A percentile compares a stretch with the other conserved stretches of the same genome.
phyloP scores from a whole-genome alignment of 1,140 invertebrate genomes.

The Latrodectus geometricus region DNA sequence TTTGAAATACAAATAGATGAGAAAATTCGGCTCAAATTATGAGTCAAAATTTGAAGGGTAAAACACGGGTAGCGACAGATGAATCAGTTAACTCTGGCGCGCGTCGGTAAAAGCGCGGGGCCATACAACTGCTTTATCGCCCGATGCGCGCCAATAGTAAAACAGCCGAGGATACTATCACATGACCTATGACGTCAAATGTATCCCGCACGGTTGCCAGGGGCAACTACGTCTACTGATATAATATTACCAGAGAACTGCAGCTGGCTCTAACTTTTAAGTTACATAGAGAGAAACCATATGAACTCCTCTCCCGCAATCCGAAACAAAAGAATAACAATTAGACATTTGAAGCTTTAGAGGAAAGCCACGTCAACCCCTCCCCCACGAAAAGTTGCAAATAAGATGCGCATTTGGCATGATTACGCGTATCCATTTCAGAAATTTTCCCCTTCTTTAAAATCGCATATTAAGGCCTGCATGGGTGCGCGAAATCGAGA shows the following conservation, averaged over 20 bases:
- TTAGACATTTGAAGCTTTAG: neutral
- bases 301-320: constrained; percentile 23
- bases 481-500: too few species aligned
- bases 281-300: constrained; percentile 50
- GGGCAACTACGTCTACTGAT: constrained; percentile 62
- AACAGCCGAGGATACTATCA: constrained; percentile 55
- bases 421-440: too few species aligned
- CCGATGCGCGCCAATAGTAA: constrained; percentile 46
- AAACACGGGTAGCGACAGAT: neutral
- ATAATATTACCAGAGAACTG: constrained; percentile 59
- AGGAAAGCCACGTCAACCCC: neutral
- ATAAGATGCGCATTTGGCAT: neutral
- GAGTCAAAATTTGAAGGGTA: neutral
- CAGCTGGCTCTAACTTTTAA: constrained; percentile 44
- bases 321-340: neutral
- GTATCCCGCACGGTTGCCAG: constrained; percentile 60
- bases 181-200: constrained; percentile 61
- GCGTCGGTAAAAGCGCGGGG: neutral
- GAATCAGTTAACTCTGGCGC: neutral
- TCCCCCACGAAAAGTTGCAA: neutral
- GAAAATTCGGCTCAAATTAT: too few species aligned
- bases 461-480: too few species aligned
- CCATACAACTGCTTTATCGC: constrained; percentile 46
- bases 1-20: too few species aligned
- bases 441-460: too few species aligned